Evolutionary conservation across 2,797 vertebrate genomes (phyloP).

Genomic region (Chiloscyllium punctatum): DNA sequence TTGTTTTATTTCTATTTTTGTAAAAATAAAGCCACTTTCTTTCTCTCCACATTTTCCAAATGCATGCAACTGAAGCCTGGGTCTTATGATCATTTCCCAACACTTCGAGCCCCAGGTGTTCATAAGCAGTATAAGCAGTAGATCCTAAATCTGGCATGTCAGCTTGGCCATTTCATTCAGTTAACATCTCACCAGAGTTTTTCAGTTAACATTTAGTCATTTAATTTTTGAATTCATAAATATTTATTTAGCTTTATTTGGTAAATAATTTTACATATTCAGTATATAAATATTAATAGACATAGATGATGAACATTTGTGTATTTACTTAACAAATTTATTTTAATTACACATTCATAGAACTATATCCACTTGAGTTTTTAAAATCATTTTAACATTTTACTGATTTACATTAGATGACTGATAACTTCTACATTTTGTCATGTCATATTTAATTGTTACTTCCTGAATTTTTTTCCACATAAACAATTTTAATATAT

Average conservation of each 20-base stretch:
- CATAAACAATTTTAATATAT: neutral
- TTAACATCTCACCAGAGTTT: neutral
- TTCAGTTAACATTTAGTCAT: neutral
- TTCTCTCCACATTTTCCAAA: neutral
- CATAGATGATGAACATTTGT: neutral
- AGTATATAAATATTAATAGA: neutral
- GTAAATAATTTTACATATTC: neutral
- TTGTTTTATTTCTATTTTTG: neutral
- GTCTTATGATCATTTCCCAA: neutral
- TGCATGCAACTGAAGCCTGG: neutral
- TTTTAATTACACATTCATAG: neutral
- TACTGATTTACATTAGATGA: neutral
- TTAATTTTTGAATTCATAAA: neutral
- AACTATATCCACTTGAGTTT: neutral
- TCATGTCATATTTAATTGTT: neutral
- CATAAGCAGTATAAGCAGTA: neutral
- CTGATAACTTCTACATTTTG: neutral
- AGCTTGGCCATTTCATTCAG: neutral
- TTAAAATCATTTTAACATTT: neutral
- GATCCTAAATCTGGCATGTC: neutral
- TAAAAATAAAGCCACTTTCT: neutral
- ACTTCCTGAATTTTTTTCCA: neutral
- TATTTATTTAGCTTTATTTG: neutral
- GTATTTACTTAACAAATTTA: neutral
- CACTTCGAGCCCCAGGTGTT: neutral